Conservation (phyloP, 1,140 invertebrate genomes). For the Diprion similis region DNA sequence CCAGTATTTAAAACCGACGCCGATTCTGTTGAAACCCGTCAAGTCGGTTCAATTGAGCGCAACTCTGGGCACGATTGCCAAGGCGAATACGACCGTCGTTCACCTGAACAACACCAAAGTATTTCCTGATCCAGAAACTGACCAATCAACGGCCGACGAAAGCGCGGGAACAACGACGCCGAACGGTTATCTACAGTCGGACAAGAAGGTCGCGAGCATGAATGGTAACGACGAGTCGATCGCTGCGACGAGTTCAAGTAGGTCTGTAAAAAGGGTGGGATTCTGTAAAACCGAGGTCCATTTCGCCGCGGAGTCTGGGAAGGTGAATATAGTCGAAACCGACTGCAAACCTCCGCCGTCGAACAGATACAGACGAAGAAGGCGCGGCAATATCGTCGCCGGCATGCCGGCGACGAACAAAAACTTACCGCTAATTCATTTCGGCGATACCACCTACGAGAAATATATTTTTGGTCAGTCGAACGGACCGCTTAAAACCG, state of each 20-base stretch:
- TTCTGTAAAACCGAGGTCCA: conserved; percentile 88
- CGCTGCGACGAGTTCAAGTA: neutral
- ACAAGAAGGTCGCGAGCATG: too few species aligned
- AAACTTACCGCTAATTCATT: conserved; percentile 59
- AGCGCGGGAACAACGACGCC: conserved; percentile 35
- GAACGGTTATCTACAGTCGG: conserved; percentile 15
- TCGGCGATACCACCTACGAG: conserved; percentile 63
- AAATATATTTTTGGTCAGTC: conserved; percentile 48
- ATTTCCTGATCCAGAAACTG: neutral
- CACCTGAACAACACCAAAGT: conserved; percentile 32
- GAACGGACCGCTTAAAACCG: neutral
- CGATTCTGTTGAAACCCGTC: neutral
- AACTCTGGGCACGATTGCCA: neutral
- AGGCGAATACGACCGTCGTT: conserved; percentile 38
- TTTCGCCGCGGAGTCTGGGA: conserved; percentile 82
- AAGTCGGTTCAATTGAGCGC: neutral
- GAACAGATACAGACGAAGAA: conserved; percentile 75
- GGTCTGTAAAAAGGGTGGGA: conserved; percentile 72
- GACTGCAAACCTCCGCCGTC: conserved; percentile 84
- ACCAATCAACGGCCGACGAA: neutral
- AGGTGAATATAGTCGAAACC: conserved; percentile 85
- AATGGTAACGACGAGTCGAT: too few species aligned
- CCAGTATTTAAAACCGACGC: neutral
- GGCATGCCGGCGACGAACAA: conserved; percentile 51
- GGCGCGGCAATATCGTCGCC: conserved; percentile 56